Evolutionary conservation across 2,888 invertebrate species (phyloP).

Genomic region (Willowsia nigromaculata): DNA sequence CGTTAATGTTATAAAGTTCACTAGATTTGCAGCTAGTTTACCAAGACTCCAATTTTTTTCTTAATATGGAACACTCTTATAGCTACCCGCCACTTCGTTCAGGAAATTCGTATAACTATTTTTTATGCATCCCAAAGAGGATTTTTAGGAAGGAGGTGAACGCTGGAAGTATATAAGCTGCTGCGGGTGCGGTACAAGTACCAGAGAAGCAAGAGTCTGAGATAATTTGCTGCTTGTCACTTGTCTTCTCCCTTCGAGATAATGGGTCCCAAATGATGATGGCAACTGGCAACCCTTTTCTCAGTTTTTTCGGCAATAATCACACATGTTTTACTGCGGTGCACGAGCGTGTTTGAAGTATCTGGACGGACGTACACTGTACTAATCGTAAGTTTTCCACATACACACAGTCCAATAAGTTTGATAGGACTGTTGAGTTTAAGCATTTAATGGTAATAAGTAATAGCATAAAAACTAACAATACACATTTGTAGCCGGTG

Average conservation of each 20-base stretch:
- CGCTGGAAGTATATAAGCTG: not conserved
- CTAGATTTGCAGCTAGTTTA: slow-evolving; percentile 39
- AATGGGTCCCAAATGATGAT: slow-evolving; percentile 71
- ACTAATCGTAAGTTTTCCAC: not conserved
- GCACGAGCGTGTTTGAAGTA: slow-evolving; percentile 3
- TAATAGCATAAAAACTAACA: slow-evolving; percentile 11
- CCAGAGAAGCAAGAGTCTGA: slow-evolving; percentile 57
- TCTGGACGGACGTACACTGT: not conserved
- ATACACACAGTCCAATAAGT: not conserved
- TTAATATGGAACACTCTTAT: not conserved
- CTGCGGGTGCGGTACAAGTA: not conserved
- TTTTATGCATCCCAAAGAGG: slow-evolving; percentile 42
- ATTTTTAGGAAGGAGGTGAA: slow-evolving; percentile 14
- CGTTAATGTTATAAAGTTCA: not conserved
- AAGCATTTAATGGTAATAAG: slow-evolving; percentile 59
- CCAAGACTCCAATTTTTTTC: slow-evolving; percentile 23
- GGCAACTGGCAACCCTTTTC: slow-evolving; percentile 68
- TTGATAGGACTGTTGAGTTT: slow-evolving; percentile 47
- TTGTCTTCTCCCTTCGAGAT: slow-evolving; percentile 66
- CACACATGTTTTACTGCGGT: slow-evolving; percentile 8
- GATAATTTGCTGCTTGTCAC: slow-evolving; percentile 72
- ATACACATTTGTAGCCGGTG: slow-evolving; percentile 5
- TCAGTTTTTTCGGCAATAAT: slow-evolving; percentile 47
- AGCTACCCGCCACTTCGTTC: not conserved
- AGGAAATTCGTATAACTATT: slow-evolving; percentile 62